Evolutionary conservation across 2,113 vertebrate genomes (phyloP).

Genomic region (Guaruba guarouba): DNA sequence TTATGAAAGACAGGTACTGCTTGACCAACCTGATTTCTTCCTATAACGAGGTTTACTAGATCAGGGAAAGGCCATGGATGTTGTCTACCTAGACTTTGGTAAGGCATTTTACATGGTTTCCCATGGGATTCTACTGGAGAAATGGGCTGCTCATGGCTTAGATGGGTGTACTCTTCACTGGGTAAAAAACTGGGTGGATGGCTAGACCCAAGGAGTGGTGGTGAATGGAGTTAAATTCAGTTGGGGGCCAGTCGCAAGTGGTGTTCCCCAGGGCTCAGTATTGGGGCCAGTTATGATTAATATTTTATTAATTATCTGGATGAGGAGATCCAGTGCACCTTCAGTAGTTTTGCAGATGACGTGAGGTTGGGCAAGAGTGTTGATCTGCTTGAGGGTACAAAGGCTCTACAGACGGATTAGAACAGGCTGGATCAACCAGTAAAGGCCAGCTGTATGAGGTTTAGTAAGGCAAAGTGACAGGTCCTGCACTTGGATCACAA

Average conservation of each 20-base stretch:
- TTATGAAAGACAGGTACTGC: not conserved
- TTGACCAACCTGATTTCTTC: not conserved
- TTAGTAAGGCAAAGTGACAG: not conserved
- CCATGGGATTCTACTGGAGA: not conserved
- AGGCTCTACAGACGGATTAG: not conserved
- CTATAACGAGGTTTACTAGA: not conserved
- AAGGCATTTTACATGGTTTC: not conserved
- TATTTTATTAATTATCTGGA: not conserved
- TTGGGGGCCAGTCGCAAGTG: accelerated
- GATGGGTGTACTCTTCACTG: not conserved
- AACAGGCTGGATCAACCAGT: not conserved
- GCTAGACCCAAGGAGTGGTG: not conserved
- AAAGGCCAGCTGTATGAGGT: not conserved
- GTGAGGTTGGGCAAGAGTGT: not conserved
- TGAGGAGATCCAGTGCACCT: not conserved
- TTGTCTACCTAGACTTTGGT: not conserved
- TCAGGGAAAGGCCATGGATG: not conserved
- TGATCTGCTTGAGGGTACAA: not conserved
- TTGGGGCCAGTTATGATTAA: not conserved
- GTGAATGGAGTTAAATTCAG: not conserved
- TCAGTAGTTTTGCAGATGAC: not conserved
- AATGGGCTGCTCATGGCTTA: not conserved
- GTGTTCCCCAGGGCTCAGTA: not conserved
- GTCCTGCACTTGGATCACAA: not conserved
- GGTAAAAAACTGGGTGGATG: not conserved